Base-by-base conservation (phyloP, 2,113 vertebrate species). In the Solenodon paradoxus region DNA sequence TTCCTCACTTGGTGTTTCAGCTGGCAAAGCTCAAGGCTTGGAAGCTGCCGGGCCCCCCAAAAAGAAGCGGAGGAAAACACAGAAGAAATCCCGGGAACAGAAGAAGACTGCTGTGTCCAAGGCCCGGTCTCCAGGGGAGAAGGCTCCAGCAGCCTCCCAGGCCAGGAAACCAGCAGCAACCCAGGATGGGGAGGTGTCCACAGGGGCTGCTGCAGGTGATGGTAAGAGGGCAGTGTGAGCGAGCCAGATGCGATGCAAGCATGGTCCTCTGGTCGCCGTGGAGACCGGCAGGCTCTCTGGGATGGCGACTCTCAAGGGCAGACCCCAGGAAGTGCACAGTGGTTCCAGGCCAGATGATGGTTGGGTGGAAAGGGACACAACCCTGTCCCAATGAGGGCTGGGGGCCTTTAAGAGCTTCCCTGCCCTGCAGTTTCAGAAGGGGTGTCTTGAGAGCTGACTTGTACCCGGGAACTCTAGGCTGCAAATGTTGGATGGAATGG, bases 11-110 rank as follows among this genome's bases (percentile, higher is more conserved):
- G 97, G 35, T 24, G 0, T 98, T 98, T 66, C 94, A 99, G 98
- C 72, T 51, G 92, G 95, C 12, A 98, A 97, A 84, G 94, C 92
- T 40, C 97, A 90, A 63, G 98, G 95, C 79, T 24, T 94, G 0
- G 96, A 97, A 53, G 98, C 98, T 15, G 35, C 64, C 3, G 97
- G 92, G 26, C 92, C 97, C 15, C 94, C 97, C 3, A 98, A 97
- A 75, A 99, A 99, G 95, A 99, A 99, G 45, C 98, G 96, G 93
- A 99, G 97, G 75, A 98, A 97, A 71, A 98, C 98, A 61, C 93
- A 99, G 74, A 98, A 97, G 51, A 97, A 94, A 3, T 0, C 13
- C 0, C 83, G 4, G 24, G 80, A 95, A 24, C 97, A 96, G 64
- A 28, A 75, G 61, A 98, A 93, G 22, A 26, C 59, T 0, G 51